Evolutionary conservation across 2,888 invertebrate genomes (phyloP), one percentile per base, ranked within the genome.

Genomic region (Heteromurus nitidus): DNA sequence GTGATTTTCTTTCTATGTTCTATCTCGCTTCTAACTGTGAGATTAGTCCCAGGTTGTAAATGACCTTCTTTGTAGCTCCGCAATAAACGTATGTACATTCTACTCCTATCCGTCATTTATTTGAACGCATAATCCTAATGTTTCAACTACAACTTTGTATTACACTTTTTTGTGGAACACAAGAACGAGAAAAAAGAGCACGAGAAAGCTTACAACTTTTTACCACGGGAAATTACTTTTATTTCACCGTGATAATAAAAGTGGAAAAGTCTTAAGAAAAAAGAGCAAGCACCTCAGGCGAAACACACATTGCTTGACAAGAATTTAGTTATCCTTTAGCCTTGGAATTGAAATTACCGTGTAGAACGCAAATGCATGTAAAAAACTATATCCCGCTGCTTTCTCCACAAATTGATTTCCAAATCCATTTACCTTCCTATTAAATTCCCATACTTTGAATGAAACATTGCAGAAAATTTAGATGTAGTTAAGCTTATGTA

Each of bases 151-250:
- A n/a, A n/a, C n/a, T n/a, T n/a, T n/a, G n/a, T n/a, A n/a, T n/a
- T n/a, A n/a, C n/a, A n/a, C n/a, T n/a, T n/a, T n/a, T n/a, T n/a
- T 1, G 62, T 3, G 3, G 18, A 30, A 64, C 13, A 13, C 24
- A 26, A 42, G 13, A 18, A 9, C 28, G 44, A 36, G 64, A 64
- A 44, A 64, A 64, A 31, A 62, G 62, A n/a, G n/a, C n/a, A n/a
- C n/a, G n/a, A n/a, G 30, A 36, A 11, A 13, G 68, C 47, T 50
- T 50, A n/a, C n/a, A n/a, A n/a, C n/a, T 16, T 69, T 76, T 79
- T 69, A 79, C 79, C 53, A 53, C 62, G 50, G 62, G 64, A 79
- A 79, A 79, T 79, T 70, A 55, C 79, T 79, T 79, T 70, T 70
- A 79, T 65, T 79, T 70, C 30, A 55, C 26, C n/a, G 28, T 79